Evolutionary conservation across 2,797 vertebrate genomes (phyloP), one percentile per base, ranked within the genome.

Genomic region (Danio aesculapii): DNA sequence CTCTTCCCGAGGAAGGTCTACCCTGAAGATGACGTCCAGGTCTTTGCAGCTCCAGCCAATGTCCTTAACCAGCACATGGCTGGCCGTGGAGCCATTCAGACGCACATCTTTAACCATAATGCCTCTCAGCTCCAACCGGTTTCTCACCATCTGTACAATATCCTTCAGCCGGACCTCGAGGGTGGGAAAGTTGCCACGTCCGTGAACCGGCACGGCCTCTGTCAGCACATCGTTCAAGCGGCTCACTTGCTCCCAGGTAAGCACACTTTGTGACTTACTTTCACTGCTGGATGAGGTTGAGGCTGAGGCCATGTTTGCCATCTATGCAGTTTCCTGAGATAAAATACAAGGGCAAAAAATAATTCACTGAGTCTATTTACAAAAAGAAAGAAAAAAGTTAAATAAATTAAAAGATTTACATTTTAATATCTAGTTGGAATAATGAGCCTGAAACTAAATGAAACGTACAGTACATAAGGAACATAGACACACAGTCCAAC

Each of bases 11-110:
- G 95, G 95, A 69, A 99, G 93, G 81, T 95, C 95, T 75, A 99
- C 96, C 70, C 96, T 94, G 89, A 99, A 99, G 90, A 99, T 97
- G 77, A 99, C 92, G 59, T 99, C 98, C 91, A 99, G 93, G 79
- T 99, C 98, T 87, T 99, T 99, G 93, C 96, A 99, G 77, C 96
- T 97, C 93, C 98, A 92, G 70, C 96, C 96, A 0, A 97, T 95
- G 87, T 99, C 97, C 90, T 97, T 96, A 80, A 97, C 97, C 89
- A 99, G 88, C 71, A 99, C 97, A 0, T 99, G 98, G 83, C 97
- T 98, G 62, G 98, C 98, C 0, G 97, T 97, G 43, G 98, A 99
- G 79, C 98, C 98, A 0, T 99, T 99, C 66, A 99, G 93, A 0
- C 98, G 95, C 5, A 98, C 83, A 0, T 99, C 97, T 0, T 92